A percentile compares a stretch with the other conserved stretches of the same genome.
Evolutionary conservation across 2,113 vertebrate species (phyloP).

Genomic region (Silurus meridionalis): DNA sequence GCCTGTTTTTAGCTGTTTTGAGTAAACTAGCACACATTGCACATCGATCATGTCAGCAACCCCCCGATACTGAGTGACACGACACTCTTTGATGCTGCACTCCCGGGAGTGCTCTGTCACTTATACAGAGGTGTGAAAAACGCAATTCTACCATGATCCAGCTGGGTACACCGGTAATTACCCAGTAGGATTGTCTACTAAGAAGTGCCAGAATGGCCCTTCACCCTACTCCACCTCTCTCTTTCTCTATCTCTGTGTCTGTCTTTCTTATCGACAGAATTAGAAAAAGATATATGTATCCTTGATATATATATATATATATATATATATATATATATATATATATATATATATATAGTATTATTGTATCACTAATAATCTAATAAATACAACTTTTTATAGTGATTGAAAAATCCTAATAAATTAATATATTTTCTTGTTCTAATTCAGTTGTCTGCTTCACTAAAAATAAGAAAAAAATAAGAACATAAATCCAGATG

Average conservation of each 20-base stretch:
- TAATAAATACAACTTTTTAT: background rate
- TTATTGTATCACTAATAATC: background rate
- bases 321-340: too few species aligned
- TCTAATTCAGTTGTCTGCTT: too few species aligned
- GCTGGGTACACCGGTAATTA: constrained; percentile 65
- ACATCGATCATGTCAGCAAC: constrained; percentile 1
- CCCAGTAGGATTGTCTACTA: constrained; percentile 52
- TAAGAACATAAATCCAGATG: background rate
- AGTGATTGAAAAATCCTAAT: too few species aligned
- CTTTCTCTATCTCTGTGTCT: background rate
- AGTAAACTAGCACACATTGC: background rate
- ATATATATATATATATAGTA: too few species aligned
- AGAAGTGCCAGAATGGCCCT: constrained; percentile 31
- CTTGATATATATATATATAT: too few species aligned
- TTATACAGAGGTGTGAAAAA: constrained; percentile 65
- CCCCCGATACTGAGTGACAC: constrained; percentile 57
- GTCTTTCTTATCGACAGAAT: background rate
- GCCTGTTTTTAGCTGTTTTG: background rate
- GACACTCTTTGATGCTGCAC: constrained; percentile 54
- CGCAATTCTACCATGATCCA: constrained; percentile 62
- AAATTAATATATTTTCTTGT: too few species aligned
- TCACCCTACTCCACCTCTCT: background rate
- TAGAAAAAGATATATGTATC: too few species aligned
- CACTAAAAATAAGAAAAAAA: too few species aligned
- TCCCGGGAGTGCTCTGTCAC: constrained; percentile 57